Percentiles rank a stretch among this genome's conserved stretches.
Evolutionary conservation across 2,797 vertebrate species (phyloP).

Genomic region (Neomorphus geoffroyi): DNA sequence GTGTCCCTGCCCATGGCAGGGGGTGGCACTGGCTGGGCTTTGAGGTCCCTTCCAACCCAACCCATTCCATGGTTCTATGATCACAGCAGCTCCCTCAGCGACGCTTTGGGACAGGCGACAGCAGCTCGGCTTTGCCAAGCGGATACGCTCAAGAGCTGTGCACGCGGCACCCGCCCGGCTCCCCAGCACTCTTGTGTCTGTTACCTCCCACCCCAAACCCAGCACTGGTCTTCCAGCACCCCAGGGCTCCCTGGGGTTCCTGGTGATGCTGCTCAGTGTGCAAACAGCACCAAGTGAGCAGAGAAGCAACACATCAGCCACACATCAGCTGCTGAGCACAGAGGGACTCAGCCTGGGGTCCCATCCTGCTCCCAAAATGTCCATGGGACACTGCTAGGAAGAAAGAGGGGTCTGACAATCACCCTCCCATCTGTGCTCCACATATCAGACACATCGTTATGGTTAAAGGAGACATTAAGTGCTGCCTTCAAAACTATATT

Average conservation of each 20-base stretch:
- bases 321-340: background rate
- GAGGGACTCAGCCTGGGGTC: background rate
- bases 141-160: rapidly evolving
- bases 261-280: rapidly evolving
- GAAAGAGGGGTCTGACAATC: background rate
- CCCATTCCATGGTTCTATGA: background rate
- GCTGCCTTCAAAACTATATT: background rate
- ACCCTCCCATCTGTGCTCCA: rapidly evolving
- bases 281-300: no score
- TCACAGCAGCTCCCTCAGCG: background rate
- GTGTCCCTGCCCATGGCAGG: no score
- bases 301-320: background rate
- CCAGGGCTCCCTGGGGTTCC: background rate
- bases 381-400: rapidly evolving
- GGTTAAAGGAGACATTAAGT: background rate
- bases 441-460: rapidly evolving
- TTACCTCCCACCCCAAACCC: background rate
- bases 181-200: no score
- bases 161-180: no score
- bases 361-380: background rate
- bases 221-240: background rate
- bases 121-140: background rate
- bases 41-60: no score
- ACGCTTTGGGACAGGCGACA: background rate
- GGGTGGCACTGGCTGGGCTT: no score